Percentiles rank a stretch among this genome's conserved stretches.
These are phyloP conservation scores for Discoglossus pictus DNA, from an alignment of 2,797 vertebrate species.

Conservation along the genomic window DNA sequence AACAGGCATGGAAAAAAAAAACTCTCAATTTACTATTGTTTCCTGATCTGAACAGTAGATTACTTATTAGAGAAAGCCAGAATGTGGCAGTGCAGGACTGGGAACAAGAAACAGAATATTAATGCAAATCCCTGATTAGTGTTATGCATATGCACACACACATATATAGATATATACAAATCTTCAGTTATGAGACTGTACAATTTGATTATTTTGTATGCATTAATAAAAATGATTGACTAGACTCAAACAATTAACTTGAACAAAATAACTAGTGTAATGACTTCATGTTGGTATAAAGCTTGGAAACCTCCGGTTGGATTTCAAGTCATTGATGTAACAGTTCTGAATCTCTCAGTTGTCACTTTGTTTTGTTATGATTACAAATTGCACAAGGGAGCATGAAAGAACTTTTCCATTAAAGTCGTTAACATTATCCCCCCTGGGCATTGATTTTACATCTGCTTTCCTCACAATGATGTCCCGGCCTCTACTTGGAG, in stretches of 20 bases:
- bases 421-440: conserved; percentile 14
- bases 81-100: too few relatives aligned
- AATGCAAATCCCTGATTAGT: too few relatives aligned
- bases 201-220: too few relatives aligned
- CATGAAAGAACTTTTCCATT: conserved; percentile 26
- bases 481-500: conserved; percentile 6
- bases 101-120: too few relatives aligned
- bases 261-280: neutral
- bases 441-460: conserved; percentile 15
- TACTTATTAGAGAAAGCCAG: too few relatives aligned
- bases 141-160: too few relatives aligned
- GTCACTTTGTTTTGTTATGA: conserved; percentile 32
- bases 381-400: conserved; percentile 27
- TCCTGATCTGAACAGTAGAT: too few relatives aligned
- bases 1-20: too few relatives aligned
- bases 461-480: conserved; percentile 1
- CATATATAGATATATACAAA: too few relatives aligned
- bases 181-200: too few relatives aligned
- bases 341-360: conserved; percentile 19
- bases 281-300: neutral
- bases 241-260: neutral
- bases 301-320: neutral
- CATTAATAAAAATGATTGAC: too few relatives aligned
- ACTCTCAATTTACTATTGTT: too few relatives aligned
- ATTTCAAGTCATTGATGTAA: neutral